Percentiles rank a stretch among this genome's conserved stretches.
Evolutionary conservation across 2,797 vertebrate genomes (phyloP).

Genomic region (Periophthalmus magnuspinnatus): DNA sequence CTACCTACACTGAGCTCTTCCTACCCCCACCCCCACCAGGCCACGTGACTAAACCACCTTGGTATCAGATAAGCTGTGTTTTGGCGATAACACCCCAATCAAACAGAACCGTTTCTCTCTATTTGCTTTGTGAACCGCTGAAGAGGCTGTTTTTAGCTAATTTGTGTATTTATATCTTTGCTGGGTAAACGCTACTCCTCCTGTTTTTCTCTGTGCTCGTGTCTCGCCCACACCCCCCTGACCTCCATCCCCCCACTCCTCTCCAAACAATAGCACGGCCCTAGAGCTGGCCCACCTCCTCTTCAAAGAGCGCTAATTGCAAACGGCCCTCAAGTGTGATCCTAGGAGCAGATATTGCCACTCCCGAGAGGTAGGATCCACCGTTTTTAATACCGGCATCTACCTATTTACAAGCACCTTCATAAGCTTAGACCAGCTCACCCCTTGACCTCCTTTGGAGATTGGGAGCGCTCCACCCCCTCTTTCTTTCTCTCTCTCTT

Average conservation of each 20-base stretch:
- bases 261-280: constrained; percentile 42
- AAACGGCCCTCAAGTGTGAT: constrained; percentile 46
- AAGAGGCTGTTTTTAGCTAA: constrained; percentile 32
- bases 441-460: constrained; percentile 12
- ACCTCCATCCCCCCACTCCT: constrained; percentile 62
- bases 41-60: neutral
- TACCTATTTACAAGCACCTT: constrained; percentile 38
- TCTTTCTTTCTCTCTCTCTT: constrained; percentile 20
- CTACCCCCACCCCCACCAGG: neutral
- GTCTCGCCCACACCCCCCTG: constrained; percentile 34
- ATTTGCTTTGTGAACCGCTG: constrained; percentile 36
- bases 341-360: constrained; percentile 43
- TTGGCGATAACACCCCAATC: constrained; percentile 24
- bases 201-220: constrained; percentile 28
- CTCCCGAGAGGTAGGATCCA: constrained; percentile 17
- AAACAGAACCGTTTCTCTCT: constrained; percentile 23
- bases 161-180: constrained; percentile 49
- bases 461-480: constrained; percentile 27
- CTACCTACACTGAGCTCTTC: neutral
- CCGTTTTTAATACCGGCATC: constrained; percentile 22
- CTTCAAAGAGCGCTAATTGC: constrained; percentile 66
- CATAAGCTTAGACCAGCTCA: constrained; percentile 17
- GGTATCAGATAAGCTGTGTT: constrained; percentile 6
- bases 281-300: constrained; percentile 47
- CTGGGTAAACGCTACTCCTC: constrained; percentile 39